Percentiles rank a stretch among this genome's conserved stretches.
Evolutionary conservation across 2,113 vertebrate genomes (phyloP).

Genomic region (Brachypteracias leptosomus): DNA sequence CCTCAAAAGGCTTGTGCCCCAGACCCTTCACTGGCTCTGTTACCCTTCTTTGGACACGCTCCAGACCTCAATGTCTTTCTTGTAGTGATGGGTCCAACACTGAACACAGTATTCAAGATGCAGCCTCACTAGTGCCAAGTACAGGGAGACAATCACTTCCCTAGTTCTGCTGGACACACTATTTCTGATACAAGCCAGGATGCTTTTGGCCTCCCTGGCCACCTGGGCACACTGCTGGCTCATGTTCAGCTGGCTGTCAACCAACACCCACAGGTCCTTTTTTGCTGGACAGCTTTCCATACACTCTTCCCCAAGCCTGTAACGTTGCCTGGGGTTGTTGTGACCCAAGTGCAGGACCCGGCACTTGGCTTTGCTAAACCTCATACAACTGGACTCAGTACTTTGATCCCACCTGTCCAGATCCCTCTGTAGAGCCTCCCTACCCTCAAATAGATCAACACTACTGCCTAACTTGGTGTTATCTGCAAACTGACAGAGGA

Average conservation of each 20-base stretch:
- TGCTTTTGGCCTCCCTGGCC: neutral
- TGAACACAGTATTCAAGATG: neutral
- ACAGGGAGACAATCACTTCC: neutral
- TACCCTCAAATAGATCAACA: neutral
- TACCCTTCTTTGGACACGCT: neutral
- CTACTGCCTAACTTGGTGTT: neutral
- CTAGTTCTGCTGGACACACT: neutral
- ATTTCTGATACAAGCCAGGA: neutral
- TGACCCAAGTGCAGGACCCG: neutral
- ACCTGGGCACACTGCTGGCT: neutral
- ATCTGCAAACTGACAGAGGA: neutral
- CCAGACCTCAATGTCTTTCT: neutral
- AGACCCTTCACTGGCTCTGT: neutral
- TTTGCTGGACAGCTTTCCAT: neutral
- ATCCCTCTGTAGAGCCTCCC: neutral
- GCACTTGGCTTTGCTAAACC: neutral
- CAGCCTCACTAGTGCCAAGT: neutral
- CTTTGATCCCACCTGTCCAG: neutral
- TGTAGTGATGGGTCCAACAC: neutral
- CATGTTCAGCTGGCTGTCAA: neutral
- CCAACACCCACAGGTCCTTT: neutral
- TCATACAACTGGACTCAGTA: neutral
- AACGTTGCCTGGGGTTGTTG: neutral
- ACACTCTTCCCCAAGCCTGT: neutral
- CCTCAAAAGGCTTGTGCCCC: neutral